Evolutionary conservation across 2,113 vertebrate genomes (phyloP).

Genomic region (Erpornis zantholeuca): DNA sequence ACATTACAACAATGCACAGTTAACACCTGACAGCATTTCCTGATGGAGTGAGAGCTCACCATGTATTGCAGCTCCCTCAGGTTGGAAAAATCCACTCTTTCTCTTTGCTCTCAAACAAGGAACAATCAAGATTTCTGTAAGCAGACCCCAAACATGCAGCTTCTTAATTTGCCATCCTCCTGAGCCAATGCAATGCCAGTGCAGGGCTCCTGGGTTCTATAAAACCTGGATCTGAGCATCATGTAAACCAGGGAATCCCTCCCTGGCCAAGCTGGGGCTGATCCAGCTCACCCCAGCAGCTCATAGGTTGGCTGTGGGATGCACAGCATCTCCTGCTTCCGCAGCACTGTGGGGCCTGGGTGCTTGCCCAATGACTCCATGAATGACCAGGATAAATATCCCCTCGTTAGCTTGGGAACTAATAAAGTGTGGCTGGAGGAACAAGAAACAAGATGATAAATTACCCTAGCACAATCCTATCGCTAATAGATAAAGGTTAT

Average conservation of each 20-base stretch:
- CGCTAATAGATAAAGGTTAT: conserved; percentile 54
- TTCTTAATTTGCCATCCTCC: not conserved
- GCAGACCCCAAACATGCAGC: not conserved
- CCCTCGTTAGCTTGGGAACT: not conserved
- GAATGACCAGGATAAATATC: conserved; percentile 29
- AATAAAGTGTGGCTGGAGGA: conserved; percentile 40
- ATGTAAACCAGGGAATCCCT: not conserved
- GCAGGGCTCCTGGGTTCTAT: not conserved
- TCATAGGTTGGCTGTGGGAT: not conserved
- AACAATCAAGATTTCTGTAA: not conserved
- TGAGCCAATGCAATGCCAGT: not conserved
- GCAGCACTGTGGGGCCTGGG: not conserved
- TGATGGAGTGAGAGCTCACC: not conserved
- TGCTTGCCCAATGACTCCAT: not conserved
- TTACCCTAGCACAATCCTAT: not conserved
- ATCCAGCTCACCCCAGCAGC: not conserved
- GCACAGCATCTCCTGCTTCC: not conserved
- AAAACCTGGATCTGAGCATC: not conserved
- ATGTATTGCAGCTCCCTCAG: rapidly evolving
- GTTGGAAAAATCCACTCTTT: not conserved
- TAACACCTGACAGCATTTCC: not conserved
- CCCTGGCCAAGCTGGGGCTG: not conserved
- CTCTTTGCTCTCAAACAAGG: not conserved
- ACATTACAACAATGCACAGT: not conserved
- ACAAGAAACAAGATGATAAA: conserved; percentile 18